These are phyloP conservation scores for Chalcosyrphus nemorum DNA, from an alignment of 2,888 invertebrate genomes.

Conservation along the genomic window DNA sequence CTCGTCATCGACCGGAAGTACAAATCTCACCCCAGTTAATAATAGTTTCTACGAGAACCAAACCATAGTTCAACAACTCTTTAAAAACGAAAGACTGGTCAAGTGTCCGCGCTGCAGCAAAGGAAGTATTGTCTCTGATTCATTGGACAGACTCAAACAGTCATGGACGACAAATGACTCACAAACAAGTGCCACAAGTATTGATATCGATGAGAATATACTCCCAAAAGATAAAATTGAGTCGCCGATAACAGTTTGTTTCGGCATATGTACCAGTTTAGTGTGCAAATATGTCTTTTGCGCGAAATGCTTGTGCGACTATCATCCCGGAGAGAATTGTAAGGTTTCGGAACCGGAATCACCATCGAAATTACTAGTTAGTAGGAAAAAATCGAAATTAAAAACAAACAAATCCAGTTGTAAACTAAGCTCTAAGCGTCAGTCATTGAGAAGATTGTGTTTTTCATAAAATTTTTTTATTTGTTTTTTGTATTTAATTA, in stretches of 20 bases:
- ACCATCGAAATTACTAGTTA: conserved; percentile 77
- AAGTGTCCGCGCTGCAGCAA: conserved; percentile 60
- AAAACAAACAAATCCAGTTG: conserved; percentile 36
- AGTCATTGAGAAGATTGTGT: conserved; percentile 61
- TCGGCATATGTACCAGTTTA: conserved; percentile 74
- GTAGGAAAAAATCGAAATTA: conserved; percentile 73
- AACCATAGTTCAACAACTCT: conserved; percentile 48
- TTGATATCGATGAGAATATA: conserved; percentile 19
- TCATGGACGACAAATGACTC: background rate
- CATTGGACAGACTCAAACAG: background rate
- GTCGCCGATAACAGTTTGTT: background rate
- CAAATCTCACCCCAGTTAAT: background rate
- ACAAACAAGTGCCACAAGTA: conserved; percentile 23
- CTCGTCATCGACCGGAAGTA: background rate
- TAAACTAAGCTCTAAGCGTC: conserved; percentile 51
- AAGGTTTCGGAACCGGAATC: conserved; percentile 76
- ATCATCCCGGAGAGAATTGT: conserved; percentile 77
- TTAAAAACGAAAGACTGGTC: conserved; percentile 35
- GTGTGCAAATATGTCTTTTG: conserved; percentile 77
- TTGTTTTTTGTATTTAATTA: conserved; percentile 21
- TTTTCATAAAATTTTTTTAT: conserved; percentile 50
- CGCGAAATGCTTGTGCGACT: conserved; percentile 75
- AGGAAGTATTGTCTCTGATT: conserved; percentile 47
- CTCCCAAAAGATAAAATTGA: background rate
- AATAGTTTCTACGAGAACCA: conserved; percentile 53